phyloP scores from a whole-genome alignment of 2,888 invertebrate species.

The Anarsia innoxiella region DNA sequence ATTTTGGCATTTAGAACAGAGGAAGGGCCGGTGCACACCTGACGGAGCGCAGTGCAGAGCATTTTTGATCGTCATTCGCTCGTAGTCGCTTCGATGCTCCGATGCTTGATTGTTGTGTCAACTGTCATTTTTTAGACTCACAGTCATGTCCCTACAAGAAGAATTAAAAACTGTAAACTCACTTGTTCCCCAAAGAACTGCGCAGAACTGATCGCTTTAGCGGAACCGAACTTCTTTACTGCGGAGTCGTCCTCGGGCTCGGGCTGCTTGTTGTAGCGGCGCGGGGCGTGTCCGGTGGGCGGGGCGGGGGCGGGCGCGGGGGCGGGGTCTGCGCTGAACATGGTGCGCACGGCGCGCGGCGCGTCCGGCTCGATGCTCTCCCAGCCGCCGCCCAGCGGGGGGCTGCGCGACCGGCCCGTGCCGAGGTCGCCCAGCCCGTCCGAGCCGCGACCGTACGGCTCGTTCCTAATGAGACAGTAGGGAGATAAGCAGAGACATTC shows the following conservation, averaged over 20 bases:
- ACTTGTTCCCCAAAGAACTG: conserved; percentile 92
- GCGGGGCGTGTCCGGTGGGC: too few relatives aligned
- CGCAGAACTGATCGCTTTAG: conserved; percentile 98
- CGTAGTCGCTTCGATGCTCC: too few relatives aligned
- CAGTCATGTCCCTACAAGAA: too few relatives aligned
- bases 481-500: too few relatives aligned
- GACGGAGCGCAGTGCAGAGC: too few relatives aligned
- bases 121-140: too few relatives aligned
- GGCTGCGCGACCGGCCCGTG: conserved; percentile 23
- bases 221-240: conserved; percentile 96
- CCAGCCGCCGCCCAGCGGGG: conserved; percentile 27
- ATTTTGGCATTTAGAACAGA: background rate
- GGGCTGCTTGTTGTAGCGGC: conserved; percentile 20
- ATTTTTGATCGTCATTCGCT: too few relatives aligned
- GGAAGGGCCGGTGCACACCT: background rate
- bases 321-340: conserved; percentile 35
- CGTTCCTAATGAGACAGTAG: conserved; percentile 36
- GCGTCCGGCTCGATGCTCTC: conserved; percentile 55
- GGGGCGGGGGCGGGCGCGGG: conserved; percentile 11
- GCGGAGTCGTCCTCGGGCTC: conserved; percentile 78
- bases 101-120: too few relatives aligned
- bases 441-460: conserved; percentile 45
- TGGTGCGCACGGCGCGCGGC: conserved; percentile 42
- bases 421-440: conserved; percentile 24
- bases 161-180: too few relatives aligned